phyloP scores from a whole-genome alignment of 2,888 invertebrate species.

The Eilema depressum region DNA sequence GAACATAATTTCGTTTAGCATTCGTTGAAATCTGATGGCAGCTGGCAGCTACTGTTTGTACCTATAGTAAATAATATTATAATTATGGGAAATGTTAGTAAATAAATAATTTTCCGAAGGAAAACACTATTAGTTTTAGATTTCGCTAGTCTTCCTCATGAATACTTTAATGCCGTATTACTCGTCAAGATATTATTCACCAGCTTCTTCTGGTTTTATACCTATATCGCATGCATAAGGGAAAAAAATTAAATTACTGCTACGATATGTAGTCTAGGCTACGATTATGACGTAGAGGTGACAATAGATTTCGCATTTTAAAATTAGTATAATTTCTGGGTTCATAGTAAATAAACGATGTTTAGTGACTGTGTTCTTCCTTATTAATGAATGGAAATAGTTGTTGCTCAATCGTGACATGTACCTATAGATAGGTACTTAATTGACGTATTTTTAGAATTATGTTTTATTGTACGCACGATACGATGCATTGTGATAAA shows the following conservation, averaged over 20 bases:
- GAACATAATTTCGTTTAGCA: background rate
- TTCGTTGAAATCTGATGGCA: background rate
- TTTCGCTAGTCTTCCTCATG: background rate
- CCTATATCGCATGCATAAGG: too few relatives aligned
- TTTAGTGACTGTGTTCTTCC: background rate
- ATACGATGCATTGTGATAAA: background rate
- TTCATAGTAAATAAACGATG: background rate
- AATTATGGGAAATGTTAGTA: background rate
- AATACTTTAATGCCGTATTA: background rate
- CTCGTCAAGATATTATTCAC: background rate
- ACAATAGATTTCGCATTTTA: background rate
- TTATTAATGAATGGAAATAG: background rate
- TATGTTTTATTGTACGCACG: background rate
- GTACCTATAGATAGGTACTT: background rate
- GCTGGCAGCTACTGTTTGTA: background rate
- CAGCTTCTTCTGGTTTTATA: too few relatives aligned
- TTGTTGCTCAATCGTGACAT: background rate
- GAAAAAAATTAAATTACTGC: too few relatives aligned
- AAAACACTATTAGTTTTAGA: background rate
- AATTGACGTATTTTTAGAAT: background rate
- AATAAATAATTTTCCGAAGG: background rate
- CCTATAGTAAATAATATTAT: background rate
- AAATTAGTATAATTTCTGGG: background rate
- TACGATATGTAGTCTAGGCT: too few relatives aligned
- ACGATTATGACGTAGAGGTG: too few relatives aligned